Conservation (phyloP, 2,797 vertebrate genomes). For the Thaleichthys pacificus region DNA sequence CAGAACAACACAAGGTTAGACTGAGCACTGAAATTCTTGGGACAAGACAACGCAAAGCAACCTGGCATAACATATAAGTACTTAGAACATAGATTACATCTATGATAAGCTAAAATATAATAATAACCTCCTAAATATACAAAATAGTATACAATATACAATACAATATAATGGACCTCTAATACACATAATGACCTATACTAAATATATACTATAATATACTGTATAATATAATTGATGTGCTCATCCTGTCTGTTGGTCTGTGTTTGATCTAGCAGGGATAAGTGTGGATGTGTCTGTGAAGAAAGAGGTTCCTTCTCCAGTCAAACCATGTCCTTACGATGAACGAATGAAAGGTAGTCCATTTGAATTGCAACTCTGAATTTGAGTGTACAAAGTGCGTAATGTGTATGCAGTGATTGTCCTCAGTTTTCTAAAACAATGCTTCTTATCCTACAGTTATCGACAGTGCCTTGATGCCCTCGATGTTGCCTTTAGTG, state of each 20-base stretch:
- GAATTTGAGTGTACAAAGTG: background rate
- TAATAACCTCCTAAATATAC: too few relatives aligned
- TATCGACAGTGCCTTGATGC: slow-evolving; percentile 85
- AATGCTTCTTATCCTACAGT: slow-evolving; percentile 56
- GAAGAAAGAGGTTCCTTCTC: slow-evolving; percentile 91
- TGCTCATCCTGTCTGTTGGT: background rate
- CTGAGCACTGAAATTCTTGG: too few relatives aligned
- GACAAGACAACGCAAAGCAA: too few relatives aligned
- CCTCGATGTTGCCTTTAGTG: slow-evolving; percentile 87
- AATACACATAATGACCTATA: too few relatives aligned
- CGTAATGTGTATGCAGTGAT: background rate
- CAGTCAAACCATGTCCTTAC: slow-evolving; percentile 90
- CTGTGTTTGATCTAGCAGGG: slow-evolving; percentile 60
- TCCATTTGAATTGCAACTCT: background rate
- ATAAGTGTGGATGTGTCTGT: slow-evolving; percentile 84
- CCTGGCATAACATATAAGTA: too few relatives aligned
- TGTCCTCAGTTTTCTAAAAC: slow-evolving; percentile 1
- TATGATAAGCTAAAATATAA: too few relatives aligned
- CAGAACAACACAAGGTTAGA: too few relatives aligned
- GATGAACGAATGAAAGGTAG: slow-evolving; percentile 94
- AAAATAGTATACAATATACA: too few relatives aligned
- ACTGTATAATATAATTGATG: background rate
- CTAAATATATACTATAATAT: too few relatives aligned
- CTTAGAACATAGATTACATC: too few relatives aligned
- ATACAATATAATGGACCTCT: too few relatives aligned